These are phyloP conservation scores for Scolopax mira DNA, from an alignment of 2,113 vertebrate species.

Conservation along the genomic window DNA sequence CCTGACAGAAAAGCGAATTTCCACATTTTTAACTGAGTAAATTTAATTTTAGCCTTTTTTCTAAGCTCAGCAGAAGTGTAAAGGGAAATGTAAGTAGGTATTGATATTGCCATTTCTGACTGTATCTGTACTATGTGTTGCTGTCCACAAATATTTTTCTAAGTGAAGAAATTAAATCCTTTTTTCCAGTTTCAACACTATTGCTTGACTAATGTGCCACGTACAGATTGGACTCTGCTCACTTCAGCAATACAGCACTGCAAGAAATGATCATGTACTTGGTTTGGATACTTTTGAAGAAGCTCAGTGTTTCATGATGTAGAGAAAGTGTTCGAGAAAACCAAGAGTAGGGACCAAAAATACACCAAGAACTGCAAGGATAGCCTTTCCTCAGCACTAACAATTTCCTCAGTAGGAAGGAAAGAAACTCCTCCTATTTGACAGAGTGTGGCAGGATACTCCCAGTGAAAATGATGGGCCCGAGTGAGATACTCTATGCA, in stretches of 20 bases:
- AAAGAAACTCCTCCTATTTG: not conserved
- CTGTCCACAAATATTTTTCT: not conserved
- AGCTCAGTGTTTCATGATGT: not conserved
- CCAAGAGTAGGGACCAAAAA: not conserved
- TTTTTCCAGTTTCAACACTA: not conserved
- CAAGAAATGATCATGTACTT: not conserved
- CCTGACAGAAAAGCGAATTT: not conserved
- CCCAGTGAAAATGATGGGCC: not conserved
- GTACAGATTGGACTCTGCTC: not conserved
- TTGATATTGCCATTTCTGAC: not conserved
- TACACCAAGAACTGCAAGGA: not conserved
- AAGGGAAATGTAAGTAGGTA: not conserved
- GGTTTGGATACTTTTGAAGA: not conserved
- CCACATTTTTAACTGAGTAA: not conserved
- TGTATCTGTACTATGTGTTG: not conserved
- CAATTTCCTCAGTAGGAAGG: not conserved
- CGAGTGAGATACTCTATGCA: rapidly evolving
- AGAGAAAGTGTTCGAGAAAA: not conserved
- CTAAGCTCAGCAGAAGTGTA: not conserved
- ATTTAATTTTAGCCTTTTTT: not conserved
- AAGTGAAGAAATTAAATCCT: not conserved
- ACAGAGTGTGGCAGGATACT: not conserved
- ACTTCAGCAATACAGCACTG: not conserved
- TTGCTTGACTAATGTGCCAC: not conserved
- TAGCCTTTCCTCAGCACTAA: not conserved